These are phyloP conservation scores for Bufo bufo DNA, from an alignment of 2,113 vertebrate genomes.

Conservation along the genomic window DNA sequence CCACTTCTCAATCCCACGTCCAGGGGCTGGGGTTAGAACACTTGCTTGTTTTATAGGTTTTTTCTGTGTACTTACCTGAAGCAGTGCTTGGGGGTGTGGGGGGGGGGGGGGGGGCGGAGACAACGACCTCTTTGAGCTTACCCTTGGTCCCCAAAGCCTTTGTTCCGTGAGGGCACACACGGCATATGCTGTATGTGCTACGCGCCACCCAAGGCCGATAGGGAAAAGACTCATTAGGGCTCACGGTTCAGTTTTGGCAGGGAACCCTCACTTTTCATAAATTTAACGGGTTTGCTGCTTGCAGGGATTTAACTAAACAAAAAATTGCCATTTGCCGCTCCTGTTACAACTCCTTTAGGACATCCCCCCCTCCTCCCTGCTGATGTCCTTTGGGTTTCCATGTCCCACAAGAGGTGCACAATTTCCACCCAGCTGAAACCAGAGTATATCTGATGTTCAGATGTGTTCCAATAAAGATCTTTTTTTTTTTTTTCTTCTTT, in stretches of 20 bases:
- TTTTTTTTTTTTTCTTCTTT: constrained; percentile 78
- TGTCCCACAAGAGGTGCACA: constrained; percentile 86
- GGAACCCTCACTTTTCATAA: constrained; percentile 32
- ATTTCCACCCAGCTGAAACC: constrained; percentile 88
- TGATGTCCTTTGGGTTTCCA: constrained; percentile 77
- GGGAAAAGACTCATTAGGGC: constrained; percentile 16
- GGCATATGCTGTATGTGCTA: not conserved
- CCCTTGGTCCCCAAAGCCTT: constrained; percentile 14
- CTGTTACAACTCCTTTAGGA: not conserved
- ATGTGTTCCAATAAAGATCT: constrained; percentile 87
- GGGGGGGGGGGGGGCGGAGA: not conserved
- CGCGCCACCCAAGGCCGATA: not conserved
- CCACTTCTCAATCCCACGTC: constrained; percentile 35
- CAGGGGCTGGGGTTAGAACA: constrained; percentile 15
- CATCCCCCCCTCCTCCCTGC: constrained; percentile 48
- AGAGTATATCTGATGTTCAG: constrained; percentile 92
- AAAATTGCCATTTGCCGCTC: constrained; percentile 18
- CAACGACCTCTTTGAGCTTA: constrained; percentile 1
- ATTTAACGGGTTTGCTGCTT: constrained; percentile 46
- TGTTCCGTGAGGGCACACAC: not conserved
- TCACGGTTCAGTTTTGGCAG: constrained; percentile 16
- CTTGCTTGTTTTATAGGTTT: constrained; percentile 56
- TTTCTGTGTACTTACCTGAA: constrained; percentile 36
- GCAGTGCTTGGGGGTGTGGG: constrained; percentile 6
- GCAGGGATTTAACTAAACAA: constrained; percentile 40